phyloP scores from a whole-genome alignment of 2,888 invertebrate genomes.

The Cantharis nigra region DNA sequence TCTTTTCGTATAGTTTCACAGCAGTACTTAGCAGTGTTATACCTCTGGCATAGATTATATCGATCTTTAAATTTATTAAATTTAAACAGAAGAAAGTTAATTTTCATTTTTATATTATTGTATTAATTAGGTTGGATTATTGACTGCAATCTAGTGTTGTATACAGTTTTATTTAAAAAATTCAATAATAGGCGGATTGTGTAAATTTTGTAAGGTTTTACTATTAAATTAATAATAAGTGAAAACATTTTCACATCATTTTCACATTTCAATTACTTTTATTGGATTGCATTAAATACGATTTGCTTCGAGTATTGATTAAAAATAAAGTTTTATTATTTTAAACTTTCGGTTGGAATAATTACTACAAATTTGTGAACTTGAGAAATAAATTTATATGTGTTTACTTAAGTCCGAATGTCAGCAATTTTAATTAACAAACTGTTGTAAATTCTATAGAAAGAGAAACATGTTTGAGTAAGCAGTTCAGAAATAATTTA shows the following conservation, averaged over 20 bases:
- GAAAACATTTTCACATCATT: not conserved
- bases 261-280: not conserved
- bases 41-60: too few species aligned
- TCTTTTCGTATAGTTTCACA: too few species aligned
- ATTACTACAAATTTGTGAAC: not conserved
- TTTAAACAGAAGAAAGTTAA: too few species aligned
- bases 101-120: too few species aligned
- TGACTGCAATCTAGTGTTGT: too few species aligned
- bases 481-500: not conserved
- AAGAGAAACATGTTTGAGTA: not conserved
- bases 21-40: too few species aligned
- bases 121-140: too few species aligned
- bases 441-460: not conserved
- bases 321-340: not conserved
- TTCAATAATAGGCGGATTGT: too few species aligned
- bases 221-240: too few species aligned
- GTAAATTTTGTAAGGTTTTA: too few species aligned
- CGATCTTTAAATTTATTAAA: too few species aligned
- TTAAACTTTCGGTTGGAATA: not conserved
- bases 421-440: not conserved
- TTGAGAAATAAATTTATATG: not conserved
- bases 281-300: not conserved
- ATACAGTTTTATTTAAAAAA: too few species aligned
- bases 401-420: not conserved
- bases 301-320: not conserved